Conservation (phyloP, 2,113 vertebrate species). For the Megaptera novaeangliae region DNA sequence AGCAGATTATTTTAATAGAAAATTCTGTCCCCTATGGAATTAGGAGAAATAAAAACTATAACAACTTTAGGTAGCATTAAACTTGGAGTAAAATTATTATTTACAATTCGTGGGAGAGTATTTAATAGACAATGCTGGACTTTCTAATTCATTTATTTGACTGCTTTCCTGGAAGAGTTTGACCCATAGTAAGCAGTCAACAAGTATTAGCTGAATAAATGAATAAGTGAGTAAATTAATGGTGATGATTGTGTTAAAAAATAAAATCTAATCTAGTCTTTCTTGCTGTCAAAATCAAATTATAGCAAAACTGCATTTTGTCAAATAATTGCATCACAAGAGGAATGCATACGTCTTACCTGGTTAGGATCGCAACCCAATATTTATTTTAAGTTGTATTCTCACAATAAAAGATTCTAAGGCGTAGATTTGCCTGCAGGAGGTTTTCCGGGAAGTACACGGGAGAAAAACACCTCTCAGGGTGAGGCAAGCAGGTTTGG, state of each 20-base stretch:
- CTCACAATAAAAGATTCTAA: not conserved
- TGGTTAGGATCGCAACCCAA: not conserved
- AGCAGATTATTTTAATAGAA: not conserved
- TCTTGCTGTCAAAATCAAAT: not conserved
- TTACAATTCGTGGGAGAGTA: not conserved
- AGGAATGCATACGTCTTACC: not conserved
- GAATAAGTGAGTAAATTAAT: not conserved
- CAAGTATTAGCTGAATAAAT: not conserved
- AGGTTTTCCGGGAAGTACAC: not conserved
- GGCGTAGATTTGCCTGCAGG: not conserved
- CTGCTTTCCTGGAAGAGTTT: not conserved
- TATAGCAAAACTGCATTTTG: not conserved
- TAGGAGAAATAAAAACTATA: not conserved
- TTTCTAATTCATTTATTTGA: not conserved
- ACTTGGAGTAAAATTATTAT: not conserved
- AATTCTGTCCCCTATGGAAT: not conserved
- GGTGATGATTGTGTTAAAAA: not conserved
- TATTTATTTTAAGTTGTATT: not conserved
- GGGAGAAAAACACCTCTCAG: not conserved
- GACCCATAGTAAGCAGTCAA: not conserved
- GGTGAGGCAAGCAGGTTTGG: not conserved
- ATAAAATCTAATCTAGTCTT: not conserved
- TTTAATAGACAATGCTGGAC: not conserved
- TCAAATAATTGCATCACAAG: not conserved
- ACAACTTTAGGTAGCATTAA: not conserved